A percentile compares a stretch with the other conserved stretches of the same genome.
Conservation (phyloP, 1,140 invertebrate species). For the Aphidius gifuensis region DNA sequence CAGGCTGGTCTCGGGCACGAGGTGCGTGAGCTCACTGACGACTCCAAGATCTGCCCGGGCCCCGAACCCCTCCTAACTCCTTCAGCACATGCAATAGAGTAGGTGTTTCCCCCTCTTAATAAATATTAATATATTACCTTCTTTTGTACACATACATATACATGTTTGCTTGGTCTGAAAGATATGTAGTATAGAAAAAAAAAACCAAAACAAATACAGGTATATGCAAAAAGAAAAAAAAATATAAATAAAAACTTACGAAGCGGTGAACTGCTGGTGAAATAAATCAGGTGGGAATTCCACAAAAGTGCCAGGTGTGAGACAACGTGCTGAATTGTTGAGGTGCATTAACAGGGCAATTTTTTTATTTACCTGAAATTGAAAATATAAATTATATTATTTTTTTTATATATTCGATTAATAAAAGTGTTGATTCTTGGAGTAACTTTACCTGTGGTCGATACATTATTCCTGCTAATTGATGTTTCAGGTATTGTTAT, state of each 20-base stretch:
- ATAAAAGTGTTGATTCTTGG: too few relatives aligned
- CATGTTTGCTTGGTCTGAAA: not conserved
- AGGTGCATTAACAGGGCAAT: conserved; percentile 1
- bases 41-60: conserved; percentile 23
- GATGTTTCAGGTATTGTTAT: too few relatives aligned
- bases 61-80: conserved; percentile 29
- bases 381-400: too few relatives aligned
- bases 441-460: too few relatives aligned
- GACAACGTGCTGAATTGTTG: conserved; percentile 14
- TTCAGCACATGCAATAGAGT: conserved; percentile 1
- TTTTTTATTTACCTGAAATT: not conserved
- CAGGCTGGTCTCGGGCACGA: conserved; percentile 32
- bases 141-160: not conserved
- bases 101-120: conserved; percentile 21
- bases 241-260: too few relatives aligned
- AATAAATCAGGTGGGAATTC: conserved; percentile 18
- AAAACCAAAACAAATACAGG: too few relatives aligned
- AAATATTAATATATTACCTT: conserved; percentile 21
- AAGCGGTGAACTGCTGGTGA: not conserved
- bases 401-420: too few relatives aligned
- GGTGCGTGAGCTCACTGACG: conserved; percentile 42
- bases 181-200: not conserved
- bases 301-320: conserved; percentile 18
- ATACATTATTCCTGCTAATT: too few relatives aligned
- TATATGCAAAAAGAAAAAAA: too few relatives aligned